phyloP scores from a whole-genome alignment of 2,888 invertebrate genomes.

The Timema cristinae region DNA sequence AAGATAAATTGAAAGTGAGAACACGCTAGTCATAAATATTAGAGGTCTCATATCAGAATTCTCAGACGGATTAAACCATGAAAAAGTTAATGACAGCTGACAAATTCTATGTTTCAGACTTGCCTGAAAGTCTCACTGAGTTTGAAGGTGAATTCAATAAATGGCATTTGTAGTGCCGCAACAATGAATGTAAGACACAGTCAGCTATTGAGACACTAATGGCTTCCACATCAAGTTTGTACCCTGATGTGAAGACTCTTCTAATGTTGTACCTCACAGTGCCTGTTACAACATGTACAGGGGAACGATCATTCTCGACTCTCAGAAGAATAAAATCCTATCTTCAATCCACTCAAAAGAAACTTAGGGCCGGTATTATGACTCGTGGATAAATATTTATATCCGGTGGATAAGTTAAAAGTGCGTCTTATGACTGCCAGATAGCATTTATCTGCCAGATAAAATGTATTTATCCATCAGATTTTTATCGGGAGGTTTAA shows the following conservation, averaged over 20 bases:
- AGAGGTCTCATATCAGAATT: slow-evolving; percentile 6
- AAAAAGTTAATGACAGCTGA: slow-evolving; percentile 6
- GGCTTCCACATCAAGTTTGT: slow-evolving; percentile 6
- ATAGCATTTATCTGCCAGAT: too few relatives aligned
- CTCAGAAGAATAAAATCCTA: slow-evolving; percentile 2
- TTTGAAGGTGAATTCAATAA: slow-evolving; percentile 5
- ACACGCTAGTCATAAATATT: background rate
- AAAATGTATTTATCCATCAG: too few relatives aligned
- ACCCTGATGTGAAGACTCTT: slow-evolving; percentile 11
- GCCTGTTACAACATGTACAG: slow-evolving; percentile 15
- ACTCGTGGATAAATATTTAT: too few relatives aligned
- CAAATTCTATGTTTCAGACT: slow-evolving; percentile 13
- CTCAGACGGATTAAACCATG: background rate
- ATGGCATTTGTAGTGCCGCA: slow-evolving; percentile 1
- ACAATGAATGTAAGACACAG: background rate
- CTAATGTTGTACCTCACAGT: slow-evolving; percentile 10
- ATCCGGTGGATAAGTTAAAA: too few relatives aligned
- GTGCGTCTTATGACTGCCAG: too few relatives aligned
- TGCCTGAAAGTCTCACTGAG: slow-evolving; percentile 9
- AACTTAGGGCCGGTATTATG: too few relatives aligned
- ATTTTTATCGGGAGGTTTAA: too few relatives aligned
- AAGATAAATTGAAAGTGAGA: slow-evolving; percentile 4
- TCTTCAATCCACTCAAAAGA: slow-evolving; percentile 6
- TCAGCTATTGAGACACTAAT: background rate
- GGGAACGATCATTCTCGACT: slow-evolving; percentile 3